Conservation (phyloP, 2,888 invertebrate species). For the Galeruca laticollis region DNA sequence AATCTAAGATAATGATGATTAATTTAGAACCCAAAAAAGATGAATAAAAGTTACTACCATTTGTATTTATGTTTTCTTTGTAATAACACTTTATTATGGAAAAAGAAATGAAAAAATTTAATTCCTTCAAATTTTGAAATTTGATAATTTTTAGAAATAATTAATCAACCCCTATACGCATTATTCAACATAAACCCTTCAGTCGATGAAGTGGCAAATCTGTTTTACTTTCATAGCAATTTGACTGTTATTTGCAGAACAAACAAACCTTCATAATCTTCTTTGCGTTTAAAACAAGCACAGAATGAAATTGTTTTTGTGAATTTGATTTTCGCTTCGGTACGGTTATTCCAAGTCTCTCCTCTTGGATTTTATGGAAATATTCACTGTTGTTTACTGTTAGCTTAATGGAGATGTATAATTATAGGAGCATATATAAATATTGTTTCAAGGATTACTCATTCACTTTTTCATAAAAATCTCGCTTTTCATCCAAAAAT, state of each 20-base stretch:
- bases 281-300: conserved; percentile 27
- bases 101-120: no score
- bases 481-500: background rate
- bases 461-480: background rate
- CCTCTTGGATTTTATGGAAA: background rate
- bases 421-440: background rate
- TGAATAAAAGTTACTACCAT: no score
- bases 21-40: no score
- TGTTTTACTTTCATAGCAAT: conserved; percentile 38
- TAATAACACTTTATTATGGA: no score
- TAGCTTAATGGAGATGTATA: background rate
- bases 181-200: conserved; percentile 18
- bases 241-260: conserved; percentile 46
- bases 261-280: conserved; percentile 44
- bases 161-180: no score
- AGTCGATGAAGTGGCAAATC: conserved; percentile 21
- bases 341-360: conserved; percentile 6
- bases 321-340: conserved; percentile 10
- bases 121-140: no score
- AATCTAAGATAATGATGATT: no score
- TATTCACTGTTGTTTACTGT: conserved; percentile 8
- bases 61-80: no score
- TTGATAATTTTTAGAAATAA: no score
- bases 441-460: background rate
- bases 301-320: conserved; percentile 28